Evolutionary conservation across 2,797 vertebrate species (phyloP).

Genomic region (Takifugu ocellatus): DNA sequence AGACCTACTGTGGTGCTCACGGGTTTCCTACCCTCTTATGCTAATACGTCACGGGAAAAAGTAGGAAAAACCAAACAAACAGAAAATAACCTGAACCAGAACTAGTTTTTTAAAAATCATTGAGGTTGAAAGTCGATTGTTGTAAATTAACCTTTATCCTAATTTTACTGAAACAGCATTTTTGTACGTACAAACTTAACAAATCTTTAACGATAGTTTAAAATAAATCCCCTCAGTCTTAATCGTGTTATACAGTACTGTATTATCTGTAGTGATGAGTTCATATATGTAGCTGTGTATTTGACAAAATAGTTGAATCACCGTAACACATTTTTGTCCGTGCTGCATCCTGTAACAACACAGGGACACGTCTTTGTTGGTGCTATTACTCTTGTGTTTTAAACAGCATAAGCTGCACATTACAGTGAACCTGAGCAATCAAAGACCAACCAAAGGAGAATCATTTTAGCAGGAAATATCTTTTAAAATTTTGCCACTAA

Average conservation of each 20-base stretch:
- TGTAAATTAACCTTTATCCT: conserved; percentile 37
- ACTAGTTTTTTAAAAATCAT: conserved; percentile 11
- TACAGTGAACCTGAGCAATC: neutral
- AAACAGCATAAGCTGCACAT: conserved; percentile 18
- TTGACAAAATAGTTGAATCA: conserved; percentile 16
- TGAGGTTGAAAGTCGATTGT: conserved; percentile 29
- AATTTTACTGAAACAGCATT: conserved; percentile 29
- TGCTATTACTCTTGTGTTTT: conserved; percentile 8
- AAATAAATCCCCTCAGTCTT: conserved; percentile 22
- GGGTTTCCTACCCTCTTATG: too few relatives aligned
- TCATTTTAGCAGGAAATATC: too few relatives aligned
- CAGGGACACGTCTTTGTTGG: neutral
- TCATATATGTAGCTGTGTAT: conserved; percentile 14
- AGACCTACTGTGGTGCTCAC: too few relatives aligned
- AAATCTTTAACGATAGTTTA: conserved; percentile 26
- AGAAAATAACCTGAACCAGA: neutral
- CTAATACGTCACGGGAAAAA: too few relatives aligned
- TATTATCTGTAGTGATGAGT: conserved; percentile 24
- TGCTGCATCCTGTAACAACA: conserved; percentile 1
- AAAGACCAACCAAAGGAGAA: too few relatives aligned
- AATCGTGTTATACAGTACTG: conserved; percentile 34
- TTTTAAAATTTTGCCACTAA: too few relatives aligned
- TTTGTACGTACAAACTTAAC: conserved; percentile 41
- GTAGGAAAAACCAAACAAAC: too few relatives aligned
- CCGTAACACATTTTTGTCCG: conserved; percentile 1